Conservation (phyloP, 2,888 invertebrate genomes). For the Cephus runcator region DNA sequence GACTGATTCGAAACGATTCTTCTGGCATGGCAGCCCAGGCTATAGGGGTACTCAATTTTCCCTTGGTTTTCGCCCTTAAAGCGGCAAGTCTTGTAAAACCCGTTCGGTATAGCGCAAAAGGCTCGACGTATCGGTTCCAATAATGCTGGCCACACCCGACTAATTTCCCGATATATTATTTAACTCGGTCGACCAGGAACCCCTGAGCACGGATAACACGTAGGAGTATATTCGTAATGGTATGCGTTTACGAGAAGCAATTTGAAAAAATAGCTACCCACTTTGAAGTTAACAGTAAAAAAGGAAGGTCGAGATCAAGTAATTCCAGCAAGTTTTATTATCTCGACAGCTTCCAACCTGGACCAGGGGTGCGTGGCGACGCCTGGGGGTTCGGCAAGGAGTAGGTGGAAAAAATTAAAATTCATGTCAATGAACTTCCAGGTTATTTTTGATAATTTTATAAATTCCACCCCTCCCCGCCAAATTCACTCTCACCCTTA, state of each 20-base stretch:
- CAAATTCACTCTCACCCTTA: background rate
- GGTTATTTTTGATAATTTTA: background rate
- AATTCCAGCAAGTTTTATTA: background rate
- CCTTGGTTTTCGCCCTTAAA: background rate
- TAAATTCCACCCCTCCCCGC: background rate
- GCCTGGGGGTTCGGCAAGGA: no score
- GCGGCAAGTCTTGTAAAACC: background rate
- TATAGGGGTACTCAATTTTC: background rate
- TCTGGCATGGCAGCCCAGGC: background rate
- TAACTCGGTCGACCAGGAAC: background rate
- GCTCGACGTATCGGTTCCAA: background rate
- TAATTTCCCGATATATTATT: background rate
- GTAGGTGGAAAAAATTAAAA: no score
- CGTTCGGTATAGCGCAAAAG: background rate
- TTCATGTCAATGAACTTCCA: no score
- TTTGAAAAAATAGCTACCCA: background rate
- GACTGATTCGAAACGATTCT: conserved; percentile 4
- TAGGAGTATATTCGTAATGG: background rate
- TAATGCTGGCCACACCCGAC: background rate
- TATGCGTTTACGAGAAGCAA: background rate
- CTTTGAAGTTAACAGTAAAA: background rate
- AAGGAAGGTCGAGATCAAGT: background rate
- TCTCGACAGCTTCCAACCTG: no score
- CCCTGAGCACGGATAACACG: background rate
- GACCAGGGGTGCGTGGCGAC: no score